Base-by-base conservation (phyloP, 37 sponge, comb jelly and placozoan species). In the Beroe ovata region DNA sequence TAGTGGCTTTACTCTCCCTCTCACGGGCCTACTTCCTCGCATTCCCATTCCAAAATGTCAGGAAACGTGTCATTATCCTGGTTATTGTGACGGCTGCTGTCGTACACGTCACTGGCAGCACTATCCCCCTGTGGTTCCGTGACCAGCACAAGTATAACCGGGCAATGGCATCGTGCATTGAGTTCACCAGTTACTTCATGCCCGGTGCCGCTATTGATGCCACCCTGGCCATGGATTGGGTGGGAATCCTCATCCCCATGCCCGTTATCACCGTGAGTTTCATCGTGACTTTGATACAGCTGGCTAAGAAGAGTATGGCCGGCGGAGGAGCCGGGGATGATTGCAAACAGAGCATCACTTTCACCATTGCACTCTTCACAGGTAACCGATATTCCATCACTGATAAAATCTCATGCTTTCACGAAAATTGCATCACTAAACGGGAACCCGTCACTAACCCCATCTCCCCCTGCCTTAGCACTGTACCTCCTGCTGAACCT, bases 21-120 rank as follows among this genome's bases (percentile, higher is more conserved):
- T 66, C 69, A 6, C 33, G 69, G 34, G 69, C 69, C 19, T 66
- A 66, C 69, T 66, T 30, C 69, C 69, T 66, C 35, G 30, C 69
- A 34, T 66, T 66, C 69, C 69, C 69, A 34, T 66, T 66, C 69
- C 25, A 30, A 4, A 18, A 19, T 14, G 69, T 66, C 32, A 25
- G 36, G 36, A 66, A 33, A 18, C 4, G 69, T 4, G 69, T 66
- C 18, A 66, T 66, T 3, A 18, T 66, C 11, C 18, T 16, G 69
- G 30, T 66, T 14, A 66, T 66, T 18, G 18, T 66, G 33, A 4
- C 16, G 33, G 69, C 69, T 25, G 25, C 30, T 30, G 35, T 32
- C 2, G 16, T 66, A 34, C 69, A 66, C 35, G 36, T 33, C 36
- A 29, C 16, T 2, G 69, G 69, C 8, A 37, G 36, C 36, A 66